phyloP scores from a whole-genome alignment of 2,113 vertebrate species.

The Grantiella picta region DNA sequence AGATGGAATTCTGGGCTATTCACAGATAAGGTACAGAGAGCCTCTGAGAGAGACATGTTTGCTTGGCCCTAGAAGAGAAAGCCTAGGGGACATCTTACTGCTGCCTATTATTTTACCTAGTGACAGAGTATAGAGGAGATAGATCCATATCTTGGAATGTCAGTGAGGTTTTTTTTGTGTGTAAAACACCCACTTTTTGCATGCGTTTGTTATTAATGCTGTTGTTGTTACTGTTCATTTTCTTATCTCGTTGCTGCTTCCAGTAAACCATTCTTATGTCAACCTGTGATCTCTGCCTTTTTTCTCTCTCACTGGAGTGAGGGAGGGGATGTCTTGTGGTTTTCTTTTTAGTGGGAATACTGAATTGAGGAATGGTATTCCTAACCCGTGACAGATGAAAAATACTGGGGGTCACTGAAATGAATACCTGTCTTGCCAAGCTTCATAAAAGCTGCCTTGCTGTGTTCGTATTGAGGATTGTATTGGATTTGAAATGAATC shows the following conservation, averaged over 20 bases:
- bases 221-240: neutral
- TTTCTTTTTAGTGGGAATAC: neutral
- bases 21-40: neutral
- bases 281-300: neutral
- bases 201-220: neutral
- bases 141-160: neutral
- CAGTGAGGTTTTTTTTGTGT: neutral
- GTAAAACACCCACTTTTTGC: neutral
- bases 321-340: neutral
- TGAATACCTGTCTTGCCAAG: neutral
- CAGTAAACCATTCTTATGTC: neutral
- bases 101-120: neutral
- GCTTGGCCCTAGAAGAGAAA: neutral
- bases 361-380: neutral
- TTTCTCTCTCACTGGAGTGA: neutral
- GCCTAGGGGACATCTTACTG: neutral
- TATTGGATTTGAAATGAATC: neutral
- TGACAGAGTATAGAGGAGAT: neutral
- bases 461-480: neutral
- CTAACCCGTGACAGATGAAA: neutral
- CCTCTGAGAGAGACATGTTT: accelerated
- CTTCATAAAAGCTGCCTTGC: neutral
- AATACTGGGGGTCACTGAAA: neutral
- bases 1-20: neutral
- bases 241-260: neutral